Evolutionary conservation across 2,797 vertebrate genomes (phyloP), one percentile per base, ranked within the genome.

Genomic region (Tragopan temminckii): DNA sequence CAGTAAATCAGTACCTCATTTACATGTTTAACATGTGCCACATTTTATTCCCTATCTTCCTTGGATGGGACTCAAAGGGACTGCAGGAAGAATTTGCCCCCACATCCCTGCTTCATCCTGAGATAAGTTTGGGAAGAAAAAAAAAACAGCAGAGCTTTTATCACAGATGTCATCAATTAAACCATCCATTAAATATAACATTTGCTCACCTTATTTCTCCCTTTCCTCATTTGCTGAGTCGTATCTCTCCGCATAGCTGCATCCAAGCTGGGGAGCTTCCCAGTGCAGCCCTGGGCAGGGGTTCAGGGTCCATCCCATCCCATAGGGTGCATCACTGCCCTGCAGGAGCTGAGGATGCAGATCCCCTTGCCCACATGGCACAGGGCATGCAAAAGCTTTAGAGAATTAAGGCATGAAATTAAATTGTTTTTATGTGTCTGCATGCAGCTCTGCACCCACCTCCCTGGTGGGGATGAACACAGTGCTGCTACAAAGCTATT

Each of bases 161-260:
- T 91, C 90, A 74, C 94, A 96, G 92, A 97, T 94, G 96, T 89
- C 95, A 95, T 70, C 95, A 94, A 96, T 97, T 97, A 96, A 88
- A 88, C 43, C 53, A 67, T 66, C 87, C 70, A 61, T 84, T 89
- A 80, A 92, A 88, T 38, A 83, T 88, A 90, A 77, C 84, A 78
- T 78, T 80, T 61, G 0, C 76, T 95, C 85, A 96, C 95, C 95
- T 97, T 94, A 64, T 74, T 95, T 93, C 92, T 70, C 71, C 62
- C 43, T 93, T 87, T 72, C 38, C 69, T 93, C 36, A 9, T 85
- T 85, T 78, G 69, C 66, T 20, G 40, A 67, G 88, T 55, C 55
- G 13, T 46, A 25, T 40, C 71, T 48, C 80, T 40, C 57, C 33
- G 45, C 2, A 0, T 19, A 55, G 52, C 67, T n/a, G 35, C 62